Conservation (phyloP, 2,888 invertebrate genomes). For the Zele albiditarsus region DNA sequence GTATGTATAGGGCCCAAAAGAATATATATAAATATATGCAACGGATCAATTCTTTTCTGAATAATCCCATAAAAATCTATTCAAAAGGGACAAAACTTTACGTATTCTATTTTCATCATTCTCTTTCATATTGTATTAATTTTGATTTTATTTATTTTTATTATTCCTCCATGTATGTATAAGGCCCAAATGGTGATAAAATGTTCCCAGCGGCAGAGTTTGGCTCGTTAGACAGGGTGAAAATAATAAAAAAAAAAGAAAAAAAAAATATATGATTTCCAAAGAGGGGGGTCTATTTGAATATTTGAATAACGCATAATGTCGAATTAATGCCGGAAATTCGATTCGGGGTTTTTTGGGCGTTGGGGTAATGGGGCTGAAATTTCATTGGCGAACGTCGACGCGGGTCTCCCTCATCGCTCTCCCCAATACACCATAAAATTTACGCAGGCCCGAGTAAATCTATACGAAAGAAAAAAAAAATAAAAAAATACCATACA, state of each 20-base stretch:
- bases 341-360: slow-evolving; percentile 54
- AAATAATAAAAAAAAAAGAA: slow-evolving; percentile 61
- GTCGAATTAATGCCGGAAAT: slow-evolving; percentile 72
- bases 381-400: slow-evolving; percentile 42
- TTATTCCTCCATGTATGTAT: neutral
- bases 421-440: slow-evolving; percentile 32
- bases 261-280: slow-evolving; percentile 65
- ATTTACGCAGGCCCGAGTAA: slow-evolving; percentile 40
- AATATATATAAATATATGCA: too few relatives aligned
- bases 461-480: neutral
- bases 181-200: neutral
- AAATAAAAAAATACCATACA: neutral
- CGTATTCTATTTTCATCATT: too few relatives aligned
- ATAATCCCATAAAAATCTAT: too few relatives aligned
- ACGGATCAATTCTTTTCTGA: too few relatives aligned
- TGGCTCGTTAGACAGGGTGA: slow-evolving; percentile 33
- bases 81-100: too few relatives aligned
- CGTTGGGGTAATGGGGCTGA: slow-evolving; percentile 46
- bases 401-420: slow-evolving; percentile 15
- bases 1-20: too few relatives aligned
- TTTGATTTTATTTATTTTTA: neutral
- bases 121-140: neutral
- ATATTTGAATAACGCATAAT: slow-evolving; percentile 72
- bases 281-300: slow-evolving; percentile 53
- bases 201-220: neutral